These are phyloP conservation scores for Eustalomyia histrio DNA, from an alignment of 2,888 invertebrate genomes.

Conservation along the genomic window DNA sequence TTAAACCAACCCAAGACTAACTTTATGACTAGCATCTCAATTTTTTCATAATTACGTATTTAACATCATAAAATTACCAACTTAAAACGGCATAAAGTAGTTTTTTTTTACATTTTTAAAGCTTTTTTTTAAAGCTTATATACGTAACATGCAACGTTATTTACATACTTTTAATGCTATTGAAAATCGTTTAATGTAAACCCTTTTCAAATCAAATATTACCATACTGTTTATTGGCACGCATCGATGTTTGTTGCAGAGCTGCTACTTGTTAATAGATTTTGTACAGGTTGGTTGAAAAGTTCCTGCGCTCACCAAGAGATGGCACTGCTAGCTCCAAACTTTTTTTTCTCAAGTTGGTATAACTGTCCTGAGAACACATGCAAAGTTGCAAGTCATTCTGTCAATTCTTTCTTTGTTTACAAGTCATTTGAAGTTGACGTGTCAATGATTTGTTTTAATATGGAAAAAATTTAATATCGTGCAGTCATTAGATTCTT, in stretches of 20 bases:
- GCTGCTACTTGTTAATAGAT: too few relatives aligned
- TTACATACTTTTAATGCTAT: not conserved
- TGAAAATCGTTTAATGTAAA: not conserved
- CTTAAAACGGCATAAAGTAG: not conserved
- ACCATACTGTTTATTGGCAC: constrained; percentile 5
- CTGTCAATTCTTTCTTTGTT: too few relatives aligned
- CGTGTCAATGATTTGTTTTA: too few relatives aligned
- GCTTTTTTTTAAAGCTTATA: not conserved
- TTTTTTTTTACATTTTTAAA: not conserved
- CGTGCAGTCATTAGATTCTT: too few relatives aligned
- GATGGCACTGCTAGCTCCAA: too few relatives aligned
- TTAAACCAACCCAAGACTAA: constrained; percentile 1
- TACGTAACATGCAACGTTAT: not conserved
- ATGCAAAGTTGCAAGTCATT: too few relatives aligned
- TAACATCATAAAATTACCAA: not conserved
- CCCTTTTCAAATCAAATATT: not conserved
- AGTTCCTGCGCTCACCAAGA: too few relatives aligned
- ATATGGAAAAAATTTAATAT: too few relatives aligned
- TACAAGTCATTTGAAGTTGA: too few relatives aligned
- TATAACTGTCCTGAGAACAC: too few relatives aligned
- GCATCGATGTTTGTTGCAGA: constrained; percentile 4
- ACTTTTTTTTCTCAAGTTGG: too few relatives aligned
- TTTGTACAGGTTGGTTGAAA: too few relatives aligned
- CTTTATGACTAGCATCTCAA: not conserved
- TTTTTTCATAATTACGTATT: not conserved